Evolutionary conservation across 2,888 invertebrate genomes (phyloP).

Genomic region (Sarcophaga carnaria): DNA sequence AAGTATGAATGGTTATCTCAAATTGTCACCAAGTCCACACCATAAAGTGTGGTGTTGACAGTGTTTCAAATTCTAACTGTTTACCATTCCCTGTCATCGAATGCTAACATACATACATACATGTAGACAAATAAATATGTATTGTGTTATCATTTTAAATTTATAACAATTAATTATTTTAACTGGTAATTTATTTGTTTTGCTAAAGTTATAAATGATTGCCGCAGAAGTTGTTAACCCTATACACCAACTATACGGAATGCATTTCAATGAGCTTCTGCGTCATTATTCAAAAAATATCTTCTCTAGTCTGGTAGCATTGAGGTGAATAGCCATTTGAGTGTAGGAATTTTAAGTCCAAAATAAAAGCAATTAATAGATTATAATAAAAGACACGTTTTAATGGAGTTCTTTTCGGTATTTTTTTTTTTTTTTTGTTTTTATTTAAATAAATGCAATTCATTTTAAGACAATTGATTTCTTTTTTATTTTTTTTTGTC

Average conservation of each 20-base stretch:
- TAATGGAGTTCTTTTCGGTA: constrained; percentile 5
- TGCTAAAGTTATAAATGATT: not conserved
- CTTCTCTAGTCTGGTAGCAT: too few species aligned
- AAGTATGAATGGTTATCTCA: too few species aligned
- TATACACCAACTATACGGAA: not conserved
- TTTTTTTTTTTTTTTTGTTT: not conserved
- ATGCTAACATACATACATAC: too few species aligned
- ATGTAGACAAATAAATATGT: too few species aligned
- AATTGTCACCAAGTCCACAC: too few species aligned
- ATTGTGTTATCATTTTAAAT: too few species aligned
- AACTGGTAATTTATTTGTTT: too few species aligned
- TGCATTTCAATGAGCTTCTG: constrained; percentile 11
- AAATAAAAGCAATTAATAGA: not conserved
- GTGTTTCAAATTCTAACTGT: too few species aligned
- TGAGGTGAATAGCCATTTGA: constrained; percentile 9
- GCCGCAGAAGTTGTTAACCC: not conserved
- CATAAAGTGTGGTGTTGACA: too few species aligned
- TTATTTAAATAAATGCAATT: constrained; percentile 37
- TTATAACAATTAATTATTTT: not conserved
- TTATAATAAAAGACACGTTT: constrained; percentile 11
- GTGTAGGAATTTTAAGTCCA: not conserved
- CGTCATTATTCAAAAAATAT: too few species aligned
- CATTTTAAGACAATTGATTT: not conserved
- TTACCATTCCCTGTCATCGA: not conserved
- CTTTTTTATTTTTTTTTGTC: not conserved